Evolutionary conservation across 2,888 invertebrate species (phyloP), one percentile per base, ranked within the genome.

Genomic region (Tachina grossa): DNA sequence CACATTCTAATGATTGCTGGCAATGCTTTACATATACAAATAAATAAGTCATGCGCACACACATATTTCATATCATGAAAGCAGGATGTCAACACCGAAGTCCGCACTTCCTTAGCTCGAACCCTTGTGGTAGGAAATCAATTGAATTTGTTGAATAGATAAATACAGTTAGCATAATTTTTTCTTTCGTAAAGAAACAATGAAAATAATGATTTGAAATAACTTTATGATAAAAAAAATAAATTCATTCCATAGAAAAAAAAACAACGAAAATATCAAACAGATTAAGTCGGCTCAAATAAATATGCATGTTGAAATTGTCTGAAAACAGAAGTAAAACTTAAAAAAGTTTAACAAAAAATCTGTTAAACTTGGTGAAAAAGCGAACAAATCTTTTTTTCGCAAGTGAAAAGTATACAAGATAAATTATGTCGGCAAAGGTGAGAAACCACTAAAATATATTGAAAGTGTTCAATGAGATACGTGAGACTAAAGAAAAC

Each of bases 121-220:
- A 51, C 31, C 43, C 14, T 74, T 61, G 75, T 82, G 82, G 82
- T 75, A 66, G 65, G 65, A 85, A 78, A 85, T 85, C 82, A 85
- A 82, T 85, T 79, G 57, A 76, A 85, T 71, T 85, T 85, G 85
- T 85, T 83, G 82, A 85, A 83, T 85, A 85, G 85, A 85, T 85
- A 83, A 85, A 75, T 78, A 71, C 78, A 82, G 78, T 78, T 82
- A 78, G 78, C 55, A 78, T n/a, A 65, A 81, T 39, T 61, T 81
- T 76, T 82, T 47, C 68, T 45, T 49, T 71, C 49, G 65, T 39
- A 49, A 57, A 55, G 14, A 47, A 53, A 47, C 22, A 53, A 16
- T 45, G 31, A 31, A 22, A 80, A 74, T 19, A 43, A 65, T 69
- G 66, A 41, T 78, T 78, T 9, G 43, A 31, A 31, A 31, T 31